Evolutionary conservation across 2,113 vertebrate species (phyloP), one percentile per base, ranked within the genome.

Genomic region (Gasterosteus nipponicus): DNA sequence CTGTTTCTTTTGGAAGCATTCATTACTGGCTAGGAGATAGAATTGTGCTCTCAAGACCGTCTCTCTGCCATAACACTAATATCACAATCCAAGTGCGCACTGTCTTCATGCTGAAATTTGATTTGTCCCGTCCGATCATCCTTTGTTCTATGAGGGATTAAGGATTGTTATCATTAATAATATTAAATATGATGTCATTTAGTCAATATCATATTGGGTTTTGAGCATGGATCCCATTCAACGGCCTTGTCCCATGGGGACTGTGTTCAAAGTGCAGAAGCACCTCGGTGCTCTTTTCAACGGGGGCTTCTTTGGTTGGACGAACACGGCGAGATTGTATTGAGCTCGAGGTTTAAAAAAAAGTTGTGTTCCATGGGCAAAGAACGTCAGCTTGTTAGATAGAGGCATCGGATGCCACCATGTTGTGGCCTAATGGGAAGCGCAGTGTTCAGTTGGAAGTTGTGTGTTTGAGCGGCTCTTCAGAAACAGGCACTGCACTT

Each of bases 1-100:
- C 69, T 61, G 80, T 77, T 87, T 82, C 83, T 77, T 85, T 82
- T 85, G 76, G 69, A 73, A 63, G 19, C 64, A 87, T 89, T 78
- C 73, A 82, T 89, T 74, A 81, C 57, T 3, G 38, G 66, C 63
- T 81, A 64, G 80, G 82, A 74, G 85, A 82, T 81, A 39, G 75
- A 81, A 70, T 88, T 19, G 1, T 80, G 73, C 82, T 77, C 80
- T 77, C 60, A 58, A 61, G 71, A 85, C 62, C 66, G 57, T 77
- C 61, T 79, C 68, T 1, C 15, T 60, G 67, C 57, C 54, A 56
- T 78, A 77, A 69, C 65, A 58, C 75, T 69, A 38, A 53, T 49
- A 75, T 73, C 75, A 19, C 62, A 8, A 57, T n/a, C 76, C 2
- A 8, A 49, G 77, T 38, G 61, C 22, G 10, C 56, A 41, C 33